phyloP scores from a whole-genome alignment of 1,140 invertebrate species.

The Bactericera cockerelli region DNA sequence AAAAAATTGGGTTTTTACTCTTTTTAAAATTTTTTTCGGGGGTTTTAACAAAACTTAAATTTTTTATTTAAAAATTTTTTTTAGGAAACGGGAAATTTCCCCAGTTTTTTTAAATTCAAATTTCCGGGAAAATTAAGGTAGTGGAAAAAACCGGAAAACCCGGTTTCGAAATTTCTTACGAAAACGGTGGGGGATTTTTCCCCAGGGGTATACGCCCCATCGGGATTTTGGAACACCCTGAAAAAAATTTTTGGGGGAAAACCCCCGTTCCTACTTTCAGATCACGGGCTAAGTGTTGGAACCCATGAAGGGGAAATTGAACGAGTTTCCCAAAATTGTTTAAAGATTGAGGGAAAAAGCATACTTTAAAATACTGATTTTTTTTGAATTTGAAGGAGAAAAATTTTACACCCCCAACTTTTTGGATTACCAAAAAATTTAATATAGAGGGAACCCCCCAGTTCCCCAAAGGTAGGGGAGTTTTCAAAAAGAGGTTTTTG shows the following conservation, averaged over 20 bases:
- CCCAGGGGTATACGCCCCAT: not conserved
- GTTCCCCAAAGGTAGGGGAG: not conserved
- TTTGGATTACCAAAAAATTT: not conserved
- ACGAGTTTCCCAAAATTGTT: not conserved
- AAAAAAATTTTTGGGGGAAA: not conserved
- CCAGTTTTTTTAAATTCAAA: no score
- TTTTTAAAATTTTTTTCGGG: no score
- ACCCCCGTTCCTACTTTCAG: not conserved
- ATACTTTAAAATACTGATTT: not conserved
- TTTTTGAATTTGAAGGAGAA: not conserved
- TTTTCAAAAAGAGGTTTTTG: not conserved
- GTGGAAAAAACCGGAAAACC: no score
- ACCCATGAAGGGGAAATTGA: not conserved
- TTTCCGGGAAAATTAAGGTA: no score
- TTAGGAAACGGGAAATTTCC: no score
- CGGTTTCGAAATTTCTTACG: no score
- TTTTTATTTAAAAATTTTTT: no score
- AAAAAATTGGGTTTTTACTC: no score
- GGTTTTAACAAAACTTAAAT: no score
- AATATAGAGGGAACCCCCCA: not conserved
- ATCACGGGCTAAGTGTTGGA: not conserved
- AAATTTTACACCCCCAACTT: not conserved
- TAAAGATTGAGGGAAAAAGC: not conserved
- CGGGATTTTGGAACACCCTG: not conserved
- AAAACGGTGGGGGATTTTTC: no score